These are phyloP conservation scores for Lepus timidus DNA, from an alignment of 2,113 vertebrate genomes.

Conservation along the genomic window DNA sequence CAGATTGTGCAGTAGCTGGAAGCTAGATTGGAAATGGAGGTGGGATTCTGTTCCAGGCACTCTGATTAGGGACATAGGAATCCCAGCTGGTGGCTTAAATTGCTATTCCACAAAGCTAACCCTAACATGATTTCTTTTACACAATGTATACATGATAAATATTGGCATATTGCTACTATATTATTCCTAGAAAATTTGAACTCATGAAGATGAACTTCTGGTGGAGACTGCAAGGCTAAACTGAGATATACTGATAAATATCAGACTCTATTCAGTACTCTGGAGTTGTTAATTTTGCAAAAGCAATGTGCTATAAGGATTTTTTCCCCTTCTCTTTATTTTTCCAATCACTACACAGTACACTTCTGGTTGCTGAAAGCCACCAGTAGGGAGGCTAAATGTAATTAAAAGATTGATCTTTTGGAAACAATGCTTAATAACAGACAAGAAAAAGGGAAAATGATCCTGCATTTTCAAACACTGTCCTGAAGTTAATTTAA, in stretches of 20 bases:
- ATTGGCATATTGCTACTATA: neutral
- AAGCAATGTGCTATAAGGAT: constrained; percentile 22
- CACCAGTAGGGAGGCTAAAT: constrained; percentile 6
- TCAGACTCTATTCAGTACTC: neutral
- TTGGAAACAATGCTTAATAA: constrained; percentile 81
- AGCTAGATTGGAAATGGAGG: no score
- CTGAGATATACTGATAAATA: neutral
- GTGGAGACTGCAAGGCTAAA: neutral
- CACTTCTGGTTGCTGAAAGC: constrained; percentile 60
- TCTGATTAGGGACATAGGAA: no score
- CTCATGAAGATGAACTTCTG: neutral
- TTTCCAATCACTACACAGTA: neutral
- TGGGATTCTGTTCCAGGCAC: no score
- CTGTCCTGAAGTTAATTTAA: constrained; percentile 79
- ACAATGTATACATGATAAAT: neutral
- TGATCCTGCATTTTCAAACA: constrained; percentile 79
- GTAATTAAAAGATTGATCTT: constrained; percentile 83
- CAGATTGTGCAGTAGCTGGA: no score
- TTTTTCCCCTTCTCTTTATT: constrained; percentile 39
- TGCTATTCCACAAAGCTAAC: no score
- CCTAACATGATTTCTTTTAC: neutral
- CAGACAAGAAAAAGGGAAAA: constrained; percentile 40
- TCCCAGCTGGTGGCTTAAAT: no score
- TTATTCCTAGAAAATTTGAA: neutral
- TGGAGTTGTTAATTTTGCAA: constrained; percentile 37